phyloP scores from a whole-genome alignment of 2,888 invertebrate genomes.

The Lithophane leautieri region DNA sequence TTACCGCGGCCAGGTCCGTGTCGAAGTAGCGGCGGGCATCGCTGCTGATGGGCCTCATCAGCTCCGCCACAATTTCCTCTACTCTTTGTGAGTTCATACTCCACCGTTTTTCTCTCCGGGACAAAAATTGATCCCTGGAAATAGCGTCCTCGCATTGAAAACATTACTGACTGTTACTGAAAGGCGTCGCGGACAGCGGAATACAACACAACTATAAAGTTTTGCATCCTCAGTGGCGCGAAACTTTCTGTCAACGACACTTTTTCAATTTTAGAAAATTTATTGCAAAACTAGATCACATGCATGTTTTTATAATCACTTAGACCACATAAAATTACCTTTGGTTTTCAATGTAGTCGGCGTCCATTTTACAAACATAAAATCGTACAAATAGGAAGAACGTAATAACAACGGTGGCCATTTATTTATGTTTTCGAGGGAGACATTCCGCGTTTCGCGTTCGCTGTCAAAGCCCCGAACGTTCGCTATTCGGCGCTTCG shows the following conservation, averaged over 20 bases:
- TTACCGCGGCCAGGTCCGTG: slow-evolving; percentile 85
- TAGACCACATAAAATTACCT: slow-evolving; percentile 73
- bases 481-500: slow-evolving; percentile 73
- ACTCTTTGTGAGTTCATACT: slow-evolving; percentile 87
- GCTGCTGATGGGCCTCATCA: slow-evolving; percentile 86
- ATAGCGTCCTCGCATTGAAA: slow-evolving; percentile 79
- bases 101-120: slow-evolving; percentile 83
- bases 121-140: slow-evolving; percentile 81
- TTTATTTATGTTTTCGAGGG: slow-evolving; percentile 88
- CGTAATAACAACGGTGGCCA: slow-evolving; percentile 89
- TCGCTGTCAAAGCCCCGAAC: slow-evolving; percentile 77
- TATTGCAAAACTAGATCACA: slow-evolving; percentile 54
- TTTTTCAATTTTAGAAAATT: slow-evolving; percentile 75
- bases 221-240: slow-evolving; percentile 82
- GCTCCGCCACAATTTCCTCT: slow-evolving; percentile 85
- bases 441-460: slow-evolving; percentile 81
- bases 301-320: neutral
- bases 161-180: slow-evolving; percentile 76
- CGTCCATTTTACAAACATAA: slow-evolving; percentile 88
- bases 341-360: slow-evolving; percentile 77
- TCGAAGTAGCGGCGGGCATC: slow-evolving; percentile 85
- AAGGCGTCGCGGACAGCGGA: slow-evolving; percentile 75
- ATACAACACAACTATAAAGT: slow-evolving; percentile 72
- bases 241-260: slow-evolving; percentile 84
- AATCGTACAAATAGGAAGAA: slow-evolving; percentile 84